Conservation (phyloP, 2,797 vertebrate genomes). For the Enteromius treurensis region DNA sequence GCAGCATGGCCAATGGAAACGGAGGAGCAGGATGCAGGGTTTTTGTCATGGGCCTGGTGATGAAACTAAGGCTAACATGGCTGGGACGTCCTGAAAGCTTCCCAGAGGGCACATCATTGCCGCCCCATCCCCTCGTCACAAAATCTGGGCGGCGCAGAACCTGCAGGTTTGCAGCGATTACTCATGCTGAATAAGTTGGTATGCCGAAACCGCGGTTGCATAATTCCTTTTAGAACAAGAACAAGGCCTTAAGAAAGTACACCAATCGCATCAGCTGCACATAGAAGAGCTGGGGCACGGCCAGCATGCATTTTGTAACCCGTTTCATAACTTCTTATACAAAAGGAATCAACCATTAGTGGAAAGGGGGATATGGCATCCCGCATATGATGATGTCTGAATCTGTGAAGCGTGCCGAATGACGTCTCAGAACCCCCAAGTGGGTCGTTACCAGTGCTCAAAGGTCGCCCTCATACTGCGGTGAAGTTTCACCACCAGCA, state of each 20-base stretch:
- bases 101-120: conserved; percentile 60
- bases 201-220: conserved; percentile 46
- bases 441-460: not conserved
- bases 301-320: conserved; percentile 51
- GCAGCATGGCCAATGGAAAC: conserved; percentile 37
- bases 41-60: conserved; percentile 43
- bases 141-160: conserved; percentile 50
- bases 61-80: conserved; percentile 58
- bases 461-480: not conserved
- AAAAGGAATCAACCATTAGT: conserved; percentile 53
- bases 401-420: conserved; percentile 66
- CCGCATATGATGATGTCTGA: conserved; percentile 65
- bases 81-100: conserved; percentile 57
- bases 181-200: conserved; percentile 62
- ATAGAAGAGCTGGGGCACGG: conserved; percentile 20
- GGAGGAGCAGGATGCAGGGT: not conserved
- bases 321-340: conserved; percentile 54
- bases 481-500: not conserved
- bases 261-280: conserved; percentile 40
- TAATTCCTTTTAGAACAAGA: conserved; percentile 49
- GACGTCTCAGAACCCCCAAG: conserved; percentile 55
- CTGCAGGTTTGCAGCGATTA: conserved; percentile 61
- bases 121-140: conserved; percentile 60
- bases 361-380: conserved; percentile 61
- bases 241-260: conserved; percentile 33